phyloP scores from a whole-genome alignment of 2,888 invertebrate genomes.

The Cerastoderma edule region DNA sequence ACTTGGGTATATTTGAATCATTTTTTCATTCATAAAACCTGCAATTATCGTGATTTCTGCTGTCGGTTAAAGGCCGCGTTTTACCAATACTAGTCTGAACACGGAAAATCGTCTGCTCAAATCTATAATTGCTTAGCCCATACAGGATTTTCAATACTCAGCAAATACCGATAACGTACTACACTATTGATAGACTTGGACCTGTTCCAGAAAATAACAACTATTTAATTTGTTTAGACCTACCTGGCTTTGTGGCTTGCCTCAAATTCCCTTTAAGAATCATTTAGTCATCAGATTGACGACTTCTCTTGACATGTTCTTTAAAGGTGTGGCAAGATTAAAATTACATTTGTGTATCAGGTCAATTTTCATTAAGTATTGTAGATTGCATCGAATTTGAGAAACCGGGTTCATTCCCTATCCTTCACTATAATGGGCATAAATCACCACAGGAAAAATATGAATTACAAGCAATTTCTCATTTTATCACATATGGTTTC shows the following conservation, averaged over 20 bases:
- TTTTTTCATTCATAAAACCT: slow-evolving; percentile 17
- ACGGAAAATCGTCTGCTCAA: slow-evolving; percentile 56
- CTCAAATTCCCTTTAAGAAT: slow-evolving; percentile 18
- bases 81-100: slow-evolving; percentile 51
- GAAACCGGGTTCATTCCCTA: too few relatives aligned
- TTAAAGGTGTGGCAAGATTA: too few relatives aligned
- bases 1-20: background rate
- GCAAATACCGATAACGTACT: slow-evolving; percentile 61
- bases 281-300: too few relatives aligned
- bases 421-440: too few relatives aligned
- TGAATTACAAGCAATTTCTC: too few relatives aligned
- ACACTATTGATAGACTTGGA: slow-evolving; percentile 53
- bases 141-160: slow-evolving; percentile 38
- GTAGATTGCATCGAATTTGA: too few relatives aligned
- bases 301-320: too few relatives aligned
- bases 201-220: slow-evolving; percentile 38
- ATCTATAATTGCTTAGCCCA: slow-evolving; percentile 10
- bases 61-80: slow-evolving; percentile 44
- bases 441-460: too few relatives aligned
- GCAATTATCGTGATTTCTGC: background rate
- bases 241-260: background rate
- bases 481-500: too few relatives aligned
- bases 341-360: too few relatives aligned
- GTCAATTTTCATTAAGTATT: too few relatives aligned
- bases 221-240: slow-evolving; percentile 20